Conservation (phyloP, 1,140 invertebrate genomes). For the Lasioglossum albipes region DNA sequence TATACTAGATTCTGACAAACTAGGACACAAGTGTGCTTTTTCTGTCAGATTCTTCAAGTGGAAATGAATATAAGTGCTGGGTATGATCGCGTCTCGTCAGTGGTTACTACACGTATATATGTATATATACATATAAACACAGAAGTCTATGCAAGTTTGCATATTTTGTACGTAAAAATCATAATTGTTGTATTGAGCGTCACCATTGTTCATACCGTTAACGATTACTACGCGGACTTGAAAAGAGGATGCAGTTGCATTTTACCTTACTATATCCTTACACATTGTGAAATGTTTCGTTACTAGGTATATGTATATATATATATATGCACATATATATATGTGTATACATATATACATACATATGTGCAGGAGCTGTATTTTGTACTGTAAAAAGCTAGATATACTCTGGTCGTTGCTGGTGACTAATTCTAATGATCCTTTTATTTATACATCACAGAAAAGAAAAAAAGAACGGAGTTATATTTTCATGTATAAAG, state of each 20-base stretch:
- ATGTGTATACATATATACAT: constrained; percentile 66
- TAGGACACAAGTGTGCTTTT: constrained; percentile 30
- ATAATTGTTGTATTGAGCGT: constrained; percentile 53
- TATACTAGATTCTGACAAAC: constrained; percentile 46
- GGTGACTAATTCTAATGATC: constrained; percentile 74
- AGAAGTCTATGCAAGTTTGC: constrained; percentile 59
- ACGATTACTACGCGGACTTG: constrained; percentile 40
- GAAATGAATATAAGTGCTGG: constrained; percentile 27
- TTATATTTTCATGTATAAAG: constrained; percentile 65
- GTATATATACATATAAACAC: constrained; percentile 63
- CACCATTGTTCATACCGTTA: constrained; percentile 59
- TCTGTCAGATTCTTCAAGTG: constrained; percentile 34
- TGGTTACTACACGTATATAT: constrained; percentile 46
- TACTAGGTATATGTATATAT: constrained; percentile 73
- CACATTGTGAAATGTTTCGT: constrained; percentile 71
- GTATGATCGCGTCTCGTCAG: constrained; percentile 41
- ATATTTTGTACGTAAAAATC: constrained; percentile 61
- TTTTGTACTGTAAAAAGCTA: constrained; percentile 80
- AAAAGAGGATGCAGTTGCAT: constrained; percentile 34
- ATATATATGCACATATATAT: constrained; percentile 67
- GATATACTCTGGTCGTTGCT: constrained; percentile 80
- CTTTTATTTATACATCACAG: constrained; percentile 61
- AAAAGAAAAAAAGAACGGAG: constrained; percentile 9
- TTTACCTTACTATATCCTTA: constrained; percentile 72
- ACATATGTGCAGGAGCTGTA: constrained; percentile 75